Conservation (phyloP, 2,797 vertebrate genomes). For the Neomorphus geoffroyi region DNA sequence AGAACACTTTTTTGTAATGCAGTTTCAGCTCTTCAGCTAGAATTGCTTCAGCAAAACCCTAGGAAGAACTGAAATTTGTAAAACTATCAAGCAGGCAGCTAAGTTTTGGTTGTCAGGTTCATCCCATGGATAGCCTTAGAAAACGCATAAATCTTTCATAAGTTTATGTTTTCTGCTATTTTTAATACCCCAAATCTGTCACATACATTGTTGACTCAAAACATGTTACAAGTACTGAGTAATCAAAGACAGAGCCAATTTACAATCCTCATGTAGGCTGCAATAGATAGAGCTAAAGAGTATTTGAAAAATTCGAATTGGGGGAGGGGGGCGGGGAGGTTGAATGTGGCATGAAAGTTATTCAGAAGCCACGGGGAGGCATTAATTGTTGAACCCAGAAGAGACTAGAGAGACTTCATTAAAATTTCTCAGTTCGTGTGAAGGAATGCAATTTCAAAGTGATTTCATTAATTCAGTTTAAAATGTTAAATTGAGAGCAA, state of each 20-base stretch:
- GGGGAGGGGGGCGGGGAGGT: not conserved
- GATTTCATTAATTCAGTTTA: not conserved
- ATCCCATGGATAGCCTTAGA: constrained; percentile 11
- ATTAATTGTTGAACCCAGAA: not conserved
- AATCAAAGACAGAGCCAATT: not conserved
- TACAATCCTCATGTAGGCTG: not conserved
- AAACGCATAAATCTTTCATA: constrained; percentile 52
- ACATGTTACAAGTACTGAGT: not conserved
- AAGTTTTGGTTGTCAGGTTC: not conserved
- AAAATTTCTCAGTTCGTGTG: constrained; percentile 2
- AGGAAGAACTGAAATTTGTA: not conserved
- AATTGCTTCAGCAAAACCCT: not conserved
- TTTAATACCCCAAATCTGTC: constrained; percentile 54
- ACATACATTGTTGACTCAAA: constrained; percentile 18
- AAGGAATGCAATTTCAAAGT: constrained; percentile 21
- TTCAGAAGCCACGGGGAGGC: not conserved
- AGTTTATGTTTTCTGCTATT: constrained; percentile 52
- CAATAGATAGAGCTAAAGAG: not conserved
- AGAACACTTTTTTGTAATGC: not conserved
- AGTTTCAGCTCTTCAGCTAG: not conserved
- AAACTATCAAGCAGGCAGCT: not conserved
- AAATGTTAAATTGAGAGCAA: constrained; percentile 37
- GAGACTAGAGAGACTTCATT: not conserved
- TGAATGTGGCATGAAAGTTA: not conserved
- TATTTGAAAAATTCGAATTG: not conserved